These are phyloP conservation scores for Chloroceryle amazona DNA, from an alignment of 2,797 vertebrate species.

Conservation along the genomic window DNA sequence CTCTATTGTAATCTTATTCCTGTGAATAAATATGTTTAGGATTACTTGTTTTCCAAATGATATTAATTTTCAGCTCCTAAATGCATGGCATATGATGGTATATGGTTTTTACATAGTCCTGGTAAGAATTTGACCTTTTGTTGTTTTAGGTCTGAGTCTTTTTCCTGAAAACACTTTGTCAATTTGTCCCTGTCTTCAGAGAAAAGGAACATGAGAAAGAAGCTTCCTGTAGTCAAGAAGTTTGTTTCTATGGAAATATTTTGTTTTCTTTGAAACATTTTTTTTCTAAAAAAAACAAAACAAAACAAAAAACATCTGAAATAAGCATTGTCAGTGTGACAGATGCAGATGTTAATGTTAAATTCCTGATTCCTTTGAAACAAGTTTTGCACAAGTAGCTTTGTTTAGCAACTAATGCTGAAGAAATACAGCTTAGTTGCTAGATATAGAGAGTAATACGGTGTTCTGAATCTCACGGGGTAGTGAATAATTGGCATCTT, in stretches of 20 bases:
- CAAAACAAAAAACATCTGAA: background rate
- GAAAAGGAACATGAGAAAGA: background rate
- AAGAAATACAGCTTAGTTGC: background rate
- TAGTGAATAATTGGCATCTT: background rate
- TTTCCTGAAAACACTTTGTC: background rate
- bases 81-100: background rate
- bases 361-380: background rate
- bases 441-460: background rate
- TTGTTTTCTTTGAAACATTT: background rate
- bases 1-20: background rate
- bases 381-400: background rate
- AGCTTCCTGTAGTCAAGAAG: constrained; percentile 1
- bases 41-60: background rate
- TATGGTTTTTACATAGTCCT: background rate
- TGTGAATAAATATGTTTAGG: background rate
- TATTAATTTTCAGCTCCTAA: background rate
- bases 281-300: background rate
- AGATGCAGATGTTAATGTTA: background rate
- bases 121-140: background rate
- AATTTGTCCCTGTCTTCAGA: background rate
- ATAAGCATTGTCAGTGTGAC: background rate
- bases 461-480: background rate
- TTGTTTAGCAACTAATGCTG: background rate
- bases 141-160: background rate
- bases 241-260: constrained; percentile 14